These are phyloP conservation scores for Chrysodeixis includens DNA, from an alignment of 2,888 invertebrate genomes.

Conservation along the genomic window DNA sequence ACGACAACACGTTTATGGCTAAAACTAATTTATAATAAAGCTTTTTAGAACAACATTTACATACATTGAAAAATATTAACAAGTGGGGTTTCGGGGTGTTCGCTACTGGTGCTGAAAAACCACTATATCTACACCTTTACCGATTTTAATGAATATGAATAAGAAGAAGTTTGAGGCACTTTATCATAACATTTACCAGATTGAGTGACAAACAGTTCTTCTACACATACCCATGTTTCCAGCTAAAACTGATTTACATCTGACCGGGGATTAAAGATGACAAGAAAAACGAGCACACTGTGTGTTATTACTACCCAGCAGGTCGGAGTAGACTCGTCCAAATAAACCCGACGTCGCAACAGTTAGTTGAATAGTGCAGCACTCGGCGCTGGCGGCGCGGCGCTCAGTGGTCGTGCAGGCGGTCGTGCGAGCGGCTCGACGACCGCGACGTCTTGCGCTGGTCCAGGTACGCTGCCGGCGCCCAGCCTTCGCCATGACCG, in stretches of 20 bases:
- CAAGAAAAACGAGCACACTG: constrained; percentile 28
- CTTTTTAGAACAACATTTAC: constrained; percentile 87
- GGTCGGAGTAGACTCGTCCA: constrained; percentile 21
- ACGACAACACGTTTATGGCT: constrained; percentile 81
- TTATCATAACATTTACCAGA: constrained; percentile 37
- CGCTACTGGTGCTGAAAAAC: constrained; percentile 59
- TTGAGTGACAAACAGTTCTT: constrained; percentile 42
- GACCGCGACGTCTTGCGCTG: constrained; percentile 94
- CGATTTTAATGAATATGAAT: constrained; percentile 45
- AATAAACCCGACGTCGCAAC: constrained; percentile 19
- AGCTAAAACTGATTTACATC: constrained; percentile 27
- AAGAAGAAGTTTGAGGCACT: constrained; percentile 58
- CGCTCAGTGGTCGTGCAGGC: constrained; percentile 85
- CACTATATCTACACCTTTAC: constrained; percentile 41
- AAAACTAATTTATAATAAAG: constrained; percentile 88
- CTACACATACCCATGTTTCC: constrained; percentile 46
- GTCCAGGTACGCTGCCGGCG: constrained; percentile 97
- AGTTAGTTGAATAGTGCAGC: constrained; percentile 24
- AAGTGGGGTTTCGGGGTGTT: constrained; percentile 67
- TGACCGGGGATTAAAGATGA: constrained; percentile 19
- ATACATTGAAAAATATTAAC: constrained; percentile 81
- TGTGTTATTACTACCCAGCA: constrained; percentile 20
- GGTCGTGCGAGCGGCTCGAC: constrained; percentile 91
- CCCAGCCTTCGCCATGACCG: constrained; percentile 96
- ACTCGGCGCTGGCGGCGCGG: constrained; percentile 18